Base-by-base conservation (phyloP, 2,888 invertebrate genomes). In the Hirtodrosophila trivittata region DNA sequence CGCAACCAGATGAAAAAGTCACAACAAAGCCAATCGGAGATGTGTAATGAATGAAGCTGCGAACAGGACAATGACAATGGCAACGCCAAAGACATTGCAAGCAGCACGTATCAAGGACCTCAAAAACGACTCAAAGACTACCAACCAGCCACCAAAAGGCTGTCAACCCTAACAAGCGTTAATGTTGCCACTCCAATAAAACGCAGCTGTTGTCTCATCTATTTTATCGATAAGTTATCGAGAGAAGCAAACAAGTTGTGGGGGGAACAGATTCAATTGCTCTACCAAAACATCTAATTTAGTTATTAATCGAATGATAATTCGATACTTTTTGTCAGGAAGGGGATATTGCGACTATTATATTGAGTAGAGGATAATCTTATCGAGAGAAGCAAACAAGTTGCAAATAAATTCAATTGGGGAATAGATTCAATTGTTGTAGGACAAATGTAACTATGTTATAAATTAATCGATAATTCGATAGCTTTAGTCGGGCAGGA, bases 1-100 rank as follows among this genome's bases (percentile, higher is more conserved):
- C 41, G 43, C 41, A 52, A 51, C 43, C 55, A 51, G 58, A 47
- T 62, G 60, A 54, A 49, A 55, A 70, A 70, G 82, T 74, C 78
- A 58, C 58, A 82, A 77, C 78, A 77, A 77, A 75, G 76, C 78
- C 77, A 77, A 82, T 82, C 58, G 45, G 64, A 70, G 75, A 58
- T 65, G 35, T 66, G 62, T 78, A 78, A 78, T 78, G 85, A 78
- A 84, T 84, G 84, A 50, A 70, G 63, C 55, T 42, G 41, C 30
- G 41, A 10, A 33, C 33, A 25, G 3, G n/a, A 35, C 46, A 37
- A 49, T 30, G 12, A 13, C 13, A 33, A 25, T 32, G 42, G n/a
- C 13, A 28, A 42, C 50, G 16, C 6, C 32, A 47, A 32, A 45
- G 39, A 13, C 35, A n/a, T n/a, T n/a, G n/a, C n/a, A n/a, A n/a